Percentiles rank a stretch among this genome's conserved stretches.
Evolutionary conservation across 2,113 vertebrate genomes (phyloP).

Genomic region (Montifringilla adamsi): DNA sequence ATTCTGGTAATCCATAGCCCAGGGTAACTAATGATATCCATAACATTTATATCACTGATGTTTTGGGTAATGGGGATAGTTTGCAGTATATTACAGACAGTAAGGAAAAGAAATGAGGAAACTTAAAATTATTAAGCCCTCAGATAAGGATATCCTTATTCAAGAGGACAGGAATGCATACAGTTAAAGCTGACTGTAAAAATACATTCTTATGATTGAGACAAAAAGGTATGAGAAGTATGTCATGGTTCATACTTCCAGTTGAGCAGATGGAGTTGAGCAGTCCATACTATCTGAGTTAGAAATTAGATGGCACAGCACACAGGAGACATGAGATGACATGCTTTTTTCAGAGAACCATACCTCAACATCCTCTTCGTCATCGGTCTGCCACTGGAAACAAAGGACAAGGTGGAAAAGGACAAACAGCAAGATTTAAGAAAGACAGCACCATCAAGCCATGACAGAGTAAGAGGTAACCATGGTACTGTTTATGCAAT

Average conservation of each 20-base stretch:
- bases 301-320: constrained; percentile 50
- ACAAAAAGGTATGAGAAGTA: constrained; percentile 15
- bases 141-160: not conserved
- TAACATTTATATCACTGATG: not conserved
- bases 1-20: not conserved
- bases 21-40: not conserved
- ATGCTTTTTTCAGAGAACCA: constrained; percentile 51
- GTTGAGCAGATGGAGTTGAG: not conserved
- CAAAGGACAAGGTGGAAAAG: constrained; percentile 63
- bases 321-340: not conserved
- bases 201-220: not conserved
- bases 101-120: not conserved
- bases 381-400: constrained; percentile 84
- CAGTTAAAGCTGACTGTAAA: not conserved
- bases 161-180: not conserved
- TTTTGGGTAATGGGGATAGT: not conserved
- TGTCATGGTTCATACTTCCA: constrained; percentile 9
- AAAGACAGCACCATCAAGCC: constrained; percentile 18
- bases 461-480: constrained; percentile 4
- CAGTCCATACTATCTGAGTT: not conserved
- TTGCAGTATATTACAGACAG: not conserved
- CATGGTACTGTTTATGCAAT: not conserved
- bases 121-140: not conserved
- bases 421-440: constrained; percentile 71
- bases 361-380: constrained; percentile 89